These are phyloP conservation scores for Eleutherodactylus coqui DNA, from an alignment of 2,797 vertebrate genomes.

Conservation along the genomic window DNA sequence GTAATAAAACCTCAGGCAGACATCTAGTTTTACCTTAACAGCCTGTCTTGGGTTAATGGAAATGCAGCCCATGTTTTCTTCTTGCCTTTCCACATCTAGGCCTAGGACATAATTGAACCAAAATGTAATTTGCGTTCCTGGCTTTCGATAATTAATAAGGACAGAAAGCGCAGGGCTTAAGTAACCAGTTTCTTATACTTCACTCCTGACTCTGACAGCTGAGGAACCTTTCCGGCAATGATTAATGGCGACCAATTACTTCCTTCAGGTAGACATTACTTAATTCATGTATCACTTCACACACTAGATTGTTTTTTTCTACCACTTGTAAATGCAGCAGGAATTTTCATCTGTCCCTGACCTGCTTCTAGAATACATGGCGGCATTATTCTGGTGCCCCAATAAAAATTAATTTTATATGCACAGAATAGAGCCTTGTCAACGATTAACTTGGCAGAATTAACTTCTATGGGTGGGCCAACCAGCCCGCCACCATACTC, in stretches of 20 bases:
- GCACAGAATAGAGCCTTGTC: background rate
- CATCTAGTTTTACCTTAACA: conserved; percentile 21
- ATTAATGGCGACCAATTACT: conserved; percentile 45
- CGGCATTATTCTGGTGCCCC: background rate
- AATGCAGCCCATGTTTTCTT: conserved; percentile 16
- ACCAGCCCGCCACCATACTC: no score
- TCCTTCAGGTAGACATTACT: conserved; percentile 35
- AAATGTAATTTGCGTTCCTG: conserved; percentile 36
- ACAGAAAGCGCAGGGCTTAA: conserved; percentile 34
- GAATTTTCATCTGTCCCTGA: background rate
- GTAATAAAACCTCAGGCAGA: conserved; percentile 39
- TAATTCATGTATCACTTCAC: conserved; percentile 14
- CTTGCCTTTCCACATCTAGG: background rate
- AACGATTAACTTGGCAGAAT: background rate
- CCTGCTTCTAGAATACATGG: background rate
- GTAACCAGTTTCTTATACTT: conserved; percentile 31
- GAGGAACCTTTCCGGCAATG: conserved; percentile 31
- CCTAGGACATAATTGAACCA: conserved; percentile 45
- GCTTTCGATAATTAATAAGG: conserved; percentile 37
- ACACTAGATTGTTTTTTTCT: background rate
- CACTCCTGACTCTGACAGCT: conserved; percentile 35
- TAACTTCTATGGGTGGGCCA: no score
- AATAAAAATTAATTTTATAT: background rate
- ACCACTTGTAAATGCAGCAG: background rate
- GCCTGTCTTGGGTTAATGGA: conserved; percentile 49